These are phyloP conservation scores for Protobothrops flavoviridis DNA, from an alignment of 2,113 vertebrate species.

Conservation along the genomic window DNA sequence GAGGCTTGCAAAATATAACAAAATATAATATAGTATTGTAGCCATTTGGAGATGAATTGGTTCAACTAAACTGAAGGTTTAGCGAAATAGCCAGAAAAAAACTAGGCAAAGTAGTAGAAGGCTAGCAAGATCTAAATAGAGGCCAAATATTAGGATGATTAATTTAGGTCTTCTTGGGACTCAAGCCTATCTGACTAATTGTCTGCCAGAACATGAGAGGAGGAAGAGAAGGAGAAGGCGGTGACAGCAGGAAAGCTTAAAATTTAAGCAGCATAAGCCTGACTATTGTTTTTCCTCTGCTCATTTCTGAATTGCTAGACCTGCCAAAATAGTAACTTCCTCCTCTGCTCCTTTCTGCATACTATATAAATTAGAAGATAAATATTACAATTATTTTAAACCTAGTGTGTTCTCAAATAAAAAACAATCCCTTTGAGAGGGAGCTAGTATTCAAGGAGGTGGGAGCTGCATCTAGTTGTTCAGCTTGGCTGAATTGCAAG, in stretches of 20 bases:
- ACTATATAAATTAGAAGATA: neutral
- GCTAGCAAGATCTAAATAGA: neutral
- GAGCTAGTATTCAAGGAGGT: slow-evolving; percentile 32
- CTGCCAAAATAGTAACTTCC: neutral
- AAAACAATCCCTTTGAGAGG: neutral
- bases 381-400: slow-evolving; percentile 23
- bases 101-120: neutral
- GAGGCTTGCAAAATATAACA: neutral
- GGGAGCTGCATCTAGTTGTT: neutral
- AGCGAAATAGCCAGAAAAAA: neutral
- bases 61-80: neutral
- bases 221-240: neutral
- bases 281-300: slow-evolving; percentile 6
- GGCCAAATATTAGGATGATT: neutral
- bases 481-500: slow-evolving; percentile 18
- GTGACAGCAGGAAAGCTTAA: neutral
- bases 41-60: neutral
- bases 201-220: neutral
- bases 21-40: neutral
- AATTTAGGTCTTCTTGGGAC: neutral
- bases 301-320: neutral
- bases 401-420: neutral
- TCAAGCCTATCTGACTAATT: neutral
- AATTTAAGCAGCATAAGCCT: neutral
- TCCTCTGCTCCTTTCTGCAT: neutral